Conservation (phyloP, 2,797 vertebrate species). For the Dicrostonyx torquatus region DNA sequence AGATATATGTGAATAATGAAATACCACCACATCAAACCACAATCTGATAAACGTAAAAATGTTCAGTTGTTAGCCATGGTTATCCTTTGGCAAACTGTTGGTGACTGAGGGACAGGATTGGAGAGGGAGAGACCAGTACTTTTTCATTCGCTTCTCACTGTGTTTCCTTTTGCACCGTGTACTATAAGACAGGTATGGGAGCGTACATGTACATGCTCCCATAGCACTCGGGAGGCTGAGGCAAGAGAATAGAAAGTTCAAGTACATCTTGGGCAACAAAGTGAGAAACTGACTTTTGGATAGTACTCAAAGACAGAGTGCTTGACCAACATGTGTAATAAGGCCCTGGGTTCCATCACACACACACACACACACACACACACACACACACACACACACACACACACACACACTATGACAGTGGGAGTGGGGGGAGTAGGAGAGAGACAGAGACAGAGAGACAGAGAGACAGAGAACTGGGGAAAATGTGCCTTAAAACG, state of each 20-base stretch:
- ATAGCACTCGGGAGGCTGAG: not conserved
- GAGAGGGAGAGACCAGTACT: not conserved
- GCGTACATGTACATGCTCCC: not conserved
- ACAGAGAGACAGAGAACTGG: not conserved
- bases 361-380: not conserved
- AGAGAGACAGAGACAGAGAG: not conserved
- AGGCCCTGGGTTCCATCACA: not conserved
- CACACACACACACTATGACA: not conserved
- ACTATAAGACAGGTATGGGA: not conserved
- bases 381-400: not conserved
- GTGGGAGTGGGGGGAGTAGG: no score
- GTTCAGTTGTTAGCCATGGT: constrained; percentile 22
- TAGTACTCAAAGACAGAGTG: not conserved
- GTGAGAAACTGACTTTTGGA: not conserved
- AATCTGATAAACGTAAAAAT: constrained; percentile 27
- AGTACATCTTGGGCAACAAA: not conserved
- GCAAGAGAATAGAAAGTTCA: no score
- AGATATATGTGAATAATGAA: not conserved
- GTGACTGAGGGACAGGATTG: not conserved
- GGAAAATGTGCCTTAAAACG: not conserved
- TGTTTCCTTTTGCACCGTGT: constrained; percentile 22
- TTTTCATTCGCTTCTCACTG: constrained; percentile 30
- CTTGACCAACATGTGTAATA: not conserved
- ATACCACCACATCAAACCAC: constrained; percentile 2
- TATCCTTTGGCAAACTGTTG: not conserved